Conservation (phyloP, 1,140 invertebrate species). For the Pseudomyrmex concolor region DNA sequence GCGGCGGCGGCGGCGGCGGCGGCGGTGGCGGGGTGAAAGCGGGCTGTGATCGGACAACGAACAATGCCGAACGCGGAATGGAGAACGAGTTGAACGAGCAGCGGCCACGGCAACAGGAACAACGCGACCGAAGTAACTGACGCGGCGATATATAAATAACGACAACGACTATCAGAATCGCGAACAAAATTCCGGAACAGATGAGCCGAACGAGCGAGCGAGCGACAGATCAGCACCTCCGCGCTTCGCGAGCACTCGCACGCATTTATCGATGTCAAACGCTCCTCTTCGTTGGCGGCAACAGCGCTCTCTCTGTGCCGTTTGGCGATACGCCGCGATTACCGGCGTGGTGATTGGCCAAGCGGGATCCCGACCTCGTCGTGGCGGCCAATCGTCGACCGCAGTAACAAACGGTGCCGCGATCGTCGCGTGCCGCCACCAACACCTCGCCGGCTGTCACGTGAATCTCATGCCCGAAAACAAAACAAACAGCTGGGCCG, state of each 20-base stretch:
- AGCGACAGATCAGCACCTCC: conserved; percentile 78
- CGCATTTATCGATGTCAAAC: conserved; percentile 84
- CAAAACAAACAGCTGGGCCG: conserved; percentile 84
- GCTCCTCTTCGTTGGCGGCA: conserved; percentile 76
- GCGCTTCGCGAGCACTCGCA: conserved; percentile 82
- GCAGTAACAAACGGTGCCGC: conserved; percentile 64
- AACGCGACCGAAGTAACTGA: not conserved
- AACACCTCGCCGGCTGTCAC: conserved; percentile 78
- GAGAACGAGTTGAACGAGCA: conserved; percentile 41
- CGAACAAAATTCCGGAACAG: conserved; percentile 10
- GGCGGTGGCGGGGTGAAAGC: conserved; percentile 32
- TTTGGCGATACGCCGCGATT: conserved; percentile 58
- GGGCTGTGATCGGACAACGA: conserved; percentile 60
- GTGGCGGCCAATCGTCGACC: conserved; percentile 72
- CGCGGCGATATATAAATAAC: not conserved
- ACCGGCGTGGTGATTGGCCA: conserved; percentile 74
- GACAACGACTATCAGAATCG: conserved; percentile 45
- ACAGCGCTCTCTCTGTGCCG: conserved; percentile 70
- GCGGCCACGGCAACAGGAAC: conserved; percentile 58
- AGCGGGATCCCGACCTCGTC: conserved; percentile 68
- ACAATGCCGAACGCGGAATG: conserved; percentile 52
- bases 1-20: not conserved
- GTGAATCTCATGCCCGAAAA: conserved; percentile 84
- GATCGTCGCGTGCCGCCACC: conserved; percentile 74
- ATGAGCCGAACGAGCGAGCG: conserved; percentile 71